phyloP scores from a whole-genome alignment of 2,797 vertebrate species.

The Parauchenoglanis punctatus region DNA sequence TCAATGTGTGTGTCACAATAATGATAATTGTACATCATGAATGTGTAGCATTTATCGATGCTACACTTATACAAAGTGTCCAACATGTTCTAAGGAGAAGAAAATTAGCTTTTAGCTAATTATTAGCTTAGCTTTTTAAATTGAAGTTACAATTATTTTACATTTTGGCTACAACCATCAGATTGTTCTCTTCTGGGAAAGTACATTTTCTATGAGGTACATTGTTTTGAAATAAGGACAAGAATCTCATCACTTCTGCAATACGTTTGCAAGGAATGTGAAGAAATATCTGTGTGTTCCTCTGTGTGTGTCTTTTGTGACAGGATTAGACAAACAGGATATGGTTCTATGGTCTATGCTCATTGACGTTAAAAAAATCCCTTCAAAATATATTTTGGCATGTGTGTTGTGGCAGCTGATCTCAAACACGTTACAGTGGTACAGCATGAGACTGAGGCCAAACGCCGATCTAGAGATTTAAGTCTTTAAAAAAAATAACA shows the following conservation, averaged over 20 bases:
- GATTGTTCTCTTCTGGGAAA: neutral
- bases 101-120: neutral
- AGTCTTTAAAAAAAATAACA: too few relatives aligned
- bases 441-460: too few relatives aligned
- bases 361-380: neutral
- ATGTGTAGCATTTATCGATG: neutral
- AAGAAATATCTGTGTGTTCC: slow-evolving; percentile 15
- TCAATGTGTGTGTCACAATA: neutral
- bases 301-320: neutral
- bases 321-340: neutral
- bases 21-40: neutral
- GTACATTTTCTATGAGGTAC: neutral
- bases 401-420: too few relatives aligned
- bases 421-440: too few relatives aligned
- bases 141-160: neutral
- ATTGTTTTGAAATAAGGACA: slow-evolving; percentile 15
- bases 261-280: slow-evolving; percentile 7
- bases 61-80: neutral
- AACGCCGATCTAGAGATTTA: too few relatives aligned
- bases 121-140: too few relatives aligned
- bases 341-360: neutral
- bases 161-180: neutral
- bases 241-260: slow-evolving; percentile 12
- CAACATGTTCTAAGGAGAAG: neutral
- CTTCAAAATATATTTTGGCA: neutral